Base-by-base conservation (phyloP, 2,797 vertebrate species). In the Remorina albescens region DNA sequence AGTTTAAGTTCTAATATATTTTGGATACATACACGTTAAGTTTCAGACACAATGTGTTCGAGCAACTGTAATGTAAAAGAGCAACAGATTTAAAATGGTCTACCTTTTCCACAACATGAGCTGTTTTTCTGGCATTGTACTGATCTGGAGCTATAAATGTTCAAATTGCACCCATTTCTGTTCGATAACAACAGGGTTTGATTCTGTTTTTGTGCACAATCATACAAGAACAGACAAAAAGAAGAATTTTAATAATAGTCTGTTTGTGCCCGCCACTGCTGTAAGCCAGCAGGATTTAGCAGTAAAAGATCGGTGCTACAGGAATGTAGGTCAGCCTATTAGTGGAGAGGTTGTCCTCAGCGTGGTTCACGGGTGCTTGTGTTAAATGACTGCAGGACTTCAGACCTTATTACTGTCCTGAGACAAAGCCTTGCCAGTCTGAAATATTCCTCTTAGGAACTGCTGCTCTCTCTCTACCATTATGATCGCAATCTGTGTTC, bases 251-350 rank as follows among this genome's bases (percentile, higher is more conserved):
- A 87, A 83, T 86, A 86, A 86, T 90, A 78, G 68, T 72, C 36
- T 82, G 62, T 78, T 78, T 91, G 81, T 86, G 77, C 54, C 25
- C 55, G 66, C 66, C 62, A 78, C 32, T 42, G 37, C 58, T 74
- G 28, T 67, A 60, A 80, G 68, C 39, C 71, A 69, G 71, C 34
- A 80, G 80, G 57, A 53, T 83, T 85, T 67, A 76, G 67, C 61
- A 50, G 54, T 70, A 71, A 79, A 77, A 69, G 81, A 85, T 86
- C 71, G 76, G 53, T 78, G 71, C 74, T 74, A 46, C 62, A 72
- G 68, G 71, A 89, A 89, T 91, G 86, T 91, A 86, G 91, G 89
- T 89, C 86, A 90, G 73, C 68, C 64, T 75, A 74, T 88, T 84
- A 83, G 87, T 39, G 68, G 68, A 80, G 71, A 72, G 71, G 55